phyloP scores from a whole-genome alignment of 2,888 invertebrate genomes.

The Onthophagus sagittarius region DNA sequence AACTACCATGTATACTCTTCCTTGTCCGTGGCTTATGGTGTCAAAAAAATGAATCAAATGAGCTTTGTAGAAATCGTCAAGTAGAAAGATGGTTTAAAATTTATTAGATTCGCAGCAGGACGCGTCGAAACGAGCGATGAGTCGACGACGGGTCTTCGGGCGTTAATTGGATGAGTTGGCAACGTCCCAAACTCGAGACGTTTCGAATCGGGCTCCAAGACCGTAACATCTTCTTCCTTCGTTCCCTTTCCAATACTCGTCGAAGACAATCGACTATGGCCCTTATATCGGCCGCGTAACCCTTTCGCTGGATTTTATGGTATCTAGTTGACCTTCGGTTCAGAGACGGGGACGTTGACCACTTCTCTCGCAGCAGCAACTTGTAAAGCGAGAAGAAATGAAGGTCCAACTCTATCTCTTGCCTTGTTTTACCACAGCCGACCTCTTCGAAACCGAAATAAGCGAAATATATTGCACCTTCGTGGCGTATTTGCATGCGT shows the following conservation, averaged over 20 bases:
- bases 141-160: neutral
- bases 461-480: slow-evolving; percentile 5
- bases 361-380: slow-evolving; percentile 6
- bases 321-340: slow-evolving; percentile 9
- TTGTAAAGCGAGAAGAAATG: neutral
- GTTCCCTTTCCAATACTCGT: neutral
- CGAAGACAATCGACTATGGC: neutral
- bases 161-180: neutral
- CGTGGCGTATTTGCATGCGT: slow-evolving; percentile 10
- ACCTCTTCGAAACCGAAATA: neutral
- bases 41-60: neutral
- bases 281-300: slow-evolving; percentile 9
- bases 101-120: neutral
- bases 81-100: neutral
- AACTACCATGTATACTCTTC: too few relatives aligned
- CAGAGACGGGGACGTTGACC: slow-evolving; percentile 5
- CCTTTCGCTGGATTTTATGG: slow-evolving; percentile 5
- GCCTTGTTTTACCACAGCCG: neutral
- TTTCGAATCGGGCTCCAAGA: neutral
- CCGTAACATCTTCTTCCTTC: slow-evolving; percentile 3
- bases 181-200: neutral
- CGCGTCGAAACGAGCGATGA: neutral
- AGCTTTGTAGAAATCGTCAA: too few relatives aligned
- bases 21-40: neutral
- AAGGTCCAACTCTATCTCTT: neutral